These are phyloP conservation scores for Mugil cephalus DNA, from an alignment of 2,113 vertebrate genomes.

Conservation along the genomic window DNA sequence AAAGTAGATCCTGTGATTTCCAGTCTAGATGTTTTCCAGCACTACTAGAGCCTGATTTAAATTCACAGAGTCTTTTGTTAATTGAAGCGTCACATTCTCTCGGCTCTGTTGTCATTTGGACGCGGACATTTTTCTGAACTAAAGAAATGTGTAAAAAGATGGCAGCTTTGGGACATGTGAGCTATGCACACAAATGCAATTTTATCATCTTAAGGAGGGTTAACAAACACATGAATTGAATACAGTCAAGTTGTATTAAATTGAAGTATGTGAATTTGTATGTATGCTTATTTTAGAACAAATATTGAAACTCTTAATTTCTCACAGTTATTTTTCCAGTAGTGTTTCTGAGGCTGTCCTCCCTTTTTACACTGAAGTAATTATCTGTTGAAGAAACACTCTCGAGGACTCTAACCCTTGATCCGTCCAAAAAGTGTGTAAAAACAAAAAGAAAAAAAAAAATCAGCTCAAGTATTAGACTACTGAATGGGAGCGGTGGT, in stretches of 20 bases:
- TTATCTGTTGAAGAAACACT: neutral
- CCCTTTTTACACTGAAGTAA: neutral
- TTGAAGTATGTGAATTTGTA: neutral
- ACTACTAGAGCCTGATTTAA: neutral
- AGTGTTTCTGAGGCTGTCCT: no score
- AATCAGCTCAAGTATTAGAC: neutral
- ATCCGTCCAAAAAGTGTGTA: neutral
- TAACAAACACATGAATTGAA: no score
- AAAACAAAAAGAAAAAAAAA: neutral
- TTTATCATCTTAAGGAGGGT: no score
- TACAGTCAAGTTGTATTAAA: no score
- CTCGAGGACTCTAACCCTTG: neutral
- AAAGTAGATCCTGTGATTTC: neutral
- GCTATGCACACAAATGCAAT: no score
- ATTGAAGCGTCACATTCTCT: slow-evolving; percentile 32
- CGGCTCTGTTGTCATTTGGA: neutral
- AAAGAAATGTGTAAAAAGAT: neutral
- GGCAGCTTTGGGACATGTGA: no score
- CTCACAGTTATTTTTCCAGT: neutral
- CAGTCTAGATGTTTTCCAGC: neutral
- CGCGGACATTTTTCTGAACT: neutral
- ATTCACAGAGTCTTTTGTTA: slow-evolving; percentile 27
- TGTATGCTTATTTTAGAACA: neutral
- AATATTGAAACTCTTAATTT: neutral
- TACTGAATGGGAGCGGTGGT: neutral